These are phyloP conservation scores for Micrastur ruficollis DNA, from an alignment of 2,797 vertebrate species.

Conservation along the genomic window DNA sequence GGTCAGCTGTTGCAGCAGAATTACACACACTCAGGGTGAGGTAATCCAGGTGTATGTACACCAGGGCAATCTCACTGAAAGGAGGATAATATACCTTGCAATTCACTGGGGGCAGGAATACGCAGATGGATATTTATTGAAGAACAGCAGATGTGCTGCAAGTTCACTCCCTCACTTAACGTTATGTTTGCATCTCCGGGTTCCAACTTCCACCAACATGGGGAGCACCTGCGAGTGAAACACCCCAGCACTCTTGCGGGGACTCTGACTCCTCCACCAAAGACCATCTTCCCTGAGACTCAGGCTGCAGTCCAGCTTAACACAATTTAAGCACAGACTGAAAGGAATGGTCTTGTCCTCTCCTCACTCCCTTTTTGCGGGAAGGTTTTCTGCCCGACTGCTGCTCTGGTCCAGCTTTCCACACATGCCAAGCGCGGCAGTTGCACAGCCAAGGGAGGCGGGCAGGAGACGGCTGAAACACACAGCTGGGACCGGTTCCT, in stretches of 20 bases:
- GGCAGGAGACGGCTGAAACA: not conserved
- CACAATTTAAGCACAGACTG: not conserved
- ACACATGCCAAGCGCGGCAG: not conserved
- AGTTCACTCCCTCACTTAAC: not conserved
- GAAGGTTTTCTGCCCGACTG: not conserved
- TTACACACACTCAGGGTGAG: not conserved
- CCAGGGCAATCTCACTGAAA: not conserved
- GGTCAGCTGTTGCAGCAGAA: not conserved
- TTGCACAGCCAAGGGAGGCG: not conserved
- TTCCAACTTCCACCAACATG: fast-evolving
- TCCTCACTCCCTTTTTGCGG: not conserved
- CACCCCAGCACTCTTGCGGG: fast-evolving
- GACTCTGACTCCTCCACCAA: not conserved
- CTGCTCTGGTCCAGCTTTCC: not conserved
- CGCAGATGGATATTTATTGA: not conserved
- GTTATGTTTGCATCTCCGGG: not conserved
- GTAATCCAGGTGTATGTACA: not conserved
- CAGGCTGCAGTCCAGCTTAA: not conserved
- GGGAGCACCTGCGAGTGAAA: not conserved
- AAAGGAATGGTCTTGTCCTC: not conserved
- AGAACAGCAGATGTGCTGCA: fast-evolving
- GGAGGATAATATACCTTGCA: not conserved
- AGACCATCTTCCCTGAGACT: fast-evolving
- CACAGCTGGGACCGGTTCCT: not conserved
- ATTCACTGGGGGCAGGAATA: not conserved